Percentiles rank a stretch among this genome's conserved stretches.
Evolutionary conservation across 2,888 invertebrate species (phyloP).

Genomic region (Trissolcus brochymenae): DNA sequence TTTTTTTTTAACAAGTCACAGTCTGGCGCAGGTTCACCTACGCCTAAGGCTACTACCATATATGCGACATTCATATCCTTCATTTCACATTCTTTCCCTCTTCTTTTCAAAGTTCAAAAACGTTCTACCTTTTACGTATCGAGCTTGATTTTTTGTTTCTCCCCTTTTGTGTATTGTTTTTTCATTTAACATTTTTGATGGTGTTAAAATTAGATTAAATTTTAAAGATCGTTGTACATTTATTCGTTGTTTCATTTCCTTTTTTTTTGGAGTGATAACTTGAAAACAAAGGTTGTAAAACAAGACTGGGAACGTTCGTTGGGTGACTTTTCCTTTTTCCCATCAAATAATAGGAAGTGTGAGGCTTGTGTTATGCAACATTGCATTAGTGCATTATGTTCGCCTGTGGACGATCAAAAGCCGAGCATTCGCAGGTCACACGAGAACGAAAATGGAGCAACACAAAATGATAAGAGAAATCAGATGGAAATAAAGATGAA

Average conservation of each 20-base stretch:
- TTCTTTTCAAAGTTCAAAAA: too few species aligned
- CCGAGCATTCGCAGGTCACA: conserved; percentile 18
- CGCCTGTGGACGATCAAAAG: conserved; percentile 18
- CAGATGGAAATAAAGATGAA: not conserved
- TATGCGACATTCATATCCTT: conserved; percentile 23
- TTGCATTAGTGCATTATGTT: conserved; percentile 12
- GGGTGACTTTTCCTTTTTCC: conserved; percentile 2
- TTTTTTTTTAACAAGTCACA: conserved; percentile 35
- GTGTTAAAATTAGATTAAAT: too few species aligned
- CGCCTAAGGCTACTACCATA: not conserved
- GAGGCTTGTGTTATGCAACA: conserved; percentile 8
- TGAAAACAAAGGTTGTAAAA: too few species aligned
- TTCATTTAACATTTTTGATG: not conserved
- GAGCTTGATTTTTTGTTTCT: too few species aligned
- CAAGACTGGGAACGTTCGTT: too few species aligned
- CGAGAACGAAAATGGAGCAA: conserved; percentile 29
- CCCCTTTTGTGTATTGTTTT: too few species aligned
- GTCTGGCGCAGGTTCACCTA: conserved; percentile 30
- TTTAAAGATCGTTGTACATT: too few species aligned
- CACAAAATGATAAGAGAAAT: not conserved
- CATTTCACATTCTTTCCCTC: not conserved
- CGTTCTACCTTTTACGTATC: too few species aligned
- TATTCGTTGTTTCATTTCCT: too few species aligned
- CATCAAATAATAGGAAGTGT: conserved; percentile 20
- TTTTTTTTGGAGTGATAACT: too few species aligned